Evolutionary conservation across 2,797 vertebrate species (phyloP).

Genomic region (Cyclopterus lumpus): DNA sequence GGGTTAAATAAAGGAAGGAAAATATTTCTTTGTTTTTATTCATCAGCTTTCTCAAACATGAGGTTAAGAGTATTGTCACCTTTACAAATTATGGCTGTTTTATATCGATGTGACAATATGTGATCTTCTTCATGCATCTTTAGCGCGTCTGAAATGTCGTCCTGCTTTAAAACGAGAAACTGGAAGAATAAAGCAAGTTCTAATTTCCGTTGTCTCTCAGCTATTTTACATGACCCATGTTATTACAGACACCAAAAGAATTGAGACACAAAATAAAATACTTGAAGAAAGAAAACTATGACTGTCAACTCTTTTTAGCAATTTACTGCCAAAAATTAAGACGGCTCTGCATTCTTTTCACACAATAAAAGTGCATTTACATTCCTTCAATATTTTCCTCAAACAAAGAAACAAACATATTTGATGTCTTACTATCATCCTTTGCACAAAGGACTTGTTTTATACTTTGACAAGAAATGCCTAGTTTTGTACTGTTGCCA

Average conservation of each 20-base stretch:
- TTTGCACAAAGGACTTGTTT: slow-evolving; percentile 37
- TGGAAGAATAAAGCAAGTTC: slow-evolving; percentile 56
- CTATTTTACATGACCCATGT: slow-evolving; percentile 46
- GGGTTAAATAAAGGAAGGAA: slow-evolving; percentile 74
- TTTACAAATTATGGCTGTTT: slow-evolving; percentile 52
- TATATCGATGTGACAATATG: slow-evolving; percentile 63
- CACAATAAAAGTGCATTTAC: slow-evolving; percentile 50
- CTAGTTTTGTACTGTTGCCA: slow-evolving; percentile 24
- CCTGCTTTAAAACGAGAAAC: slow-evolving; percentile 55
- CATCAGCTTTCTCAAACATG: slow-evolving; percentile 69
- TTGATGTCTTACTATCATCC: slow-evolving; percentile 24
- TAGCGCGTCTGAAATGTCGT: slow-evolving; percentile 56
- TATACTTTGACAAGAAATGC: slow-evolving; percentile 27
- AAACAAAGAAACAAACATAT: slow-evolving; percentile 51
- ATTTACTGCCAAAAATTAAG: slow-evolving; percentile 55
- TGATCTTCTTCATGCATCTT: slow-evolving; percentile 76
- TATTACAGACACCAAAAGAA: slow-evolving; percentile 43
- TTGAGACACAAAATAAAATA: slow-evolving; percentile 80
- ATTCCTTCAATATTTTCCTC: slow-evolving; percentile 26
- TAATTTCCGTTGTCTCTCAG: slow-evolving; percentile 15
- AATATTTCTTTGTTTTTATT: slow-evolving; percentile 81
- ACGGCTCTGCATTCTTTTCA: slow-evolving; percentile 42
- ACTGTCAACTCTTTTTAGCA: slow-evolving; percentile 42
- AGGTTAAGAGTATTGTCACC: slow-evolving; percentile 35
- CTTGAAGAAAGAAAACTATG: slow-evolving; percentile 45